Base-by-base conservation (phyloP, 2,113 vertebrate species). In the Lepidothrix coronata region DNA sequence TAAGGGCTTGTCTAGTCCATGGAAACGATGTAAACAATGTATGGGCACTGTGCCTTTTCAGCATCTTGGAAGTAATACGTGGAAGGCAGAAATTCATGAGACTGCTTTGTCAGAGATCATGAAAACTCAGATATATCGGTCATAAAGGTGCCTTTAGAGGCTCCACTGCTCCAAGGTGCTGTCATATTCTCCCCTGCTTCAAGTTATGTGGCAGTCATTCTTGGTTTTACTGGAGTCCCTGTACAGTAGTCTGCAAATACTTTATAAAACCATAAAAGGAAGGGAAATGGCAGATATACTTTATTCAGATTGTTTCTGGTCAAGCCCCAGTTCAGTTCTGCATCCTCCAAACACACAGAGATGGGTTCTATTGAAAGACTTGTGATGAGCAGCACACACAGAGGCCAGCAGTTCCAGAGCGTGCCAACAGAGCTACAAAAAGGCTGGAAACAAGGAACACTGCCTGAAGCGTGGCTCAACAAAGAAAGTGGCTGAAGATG, bases 311-410 rank as follows among this genome's bases (percentile, higher is more conserved):
- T 66, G 62, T 70, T 58, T 84, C 43, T 77, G 37, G 21, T 41
- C 25, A 59, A 71, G 31, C 11, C 35, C 23, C 43, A 43, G 33
- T 20, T 58, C 28, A 37, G 13, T 54, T 94, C 30, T 39, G 9
- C 33, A 28, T 28, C 66, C 12, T 39, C 13, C 14, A 71, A 55
- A 66, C 19, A 52, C 41, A 35, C 8, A 76, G 67, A 74, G 41
- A 14, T 44, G n/a, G 21, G 23, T 85, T 4, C 62, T 27, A 1
- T 5, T 55, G 27, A 41, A 82, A 65, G 31, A 68, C 20, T 43
- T 55, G 11, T 1, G 2, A 27, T 2, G 5, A 31, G 12, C 43
- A 83, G 23, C 23, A 27, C 0, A 1, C 20, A 31, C 0, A 3
- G 51, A 58, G 5, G 35, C 12, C 39, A 46, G 65, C 9, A 17